phyloP scores from a whole-genome alignment of 2,797 vertebrate species.

The Acanthopagrus latus region DNA sequence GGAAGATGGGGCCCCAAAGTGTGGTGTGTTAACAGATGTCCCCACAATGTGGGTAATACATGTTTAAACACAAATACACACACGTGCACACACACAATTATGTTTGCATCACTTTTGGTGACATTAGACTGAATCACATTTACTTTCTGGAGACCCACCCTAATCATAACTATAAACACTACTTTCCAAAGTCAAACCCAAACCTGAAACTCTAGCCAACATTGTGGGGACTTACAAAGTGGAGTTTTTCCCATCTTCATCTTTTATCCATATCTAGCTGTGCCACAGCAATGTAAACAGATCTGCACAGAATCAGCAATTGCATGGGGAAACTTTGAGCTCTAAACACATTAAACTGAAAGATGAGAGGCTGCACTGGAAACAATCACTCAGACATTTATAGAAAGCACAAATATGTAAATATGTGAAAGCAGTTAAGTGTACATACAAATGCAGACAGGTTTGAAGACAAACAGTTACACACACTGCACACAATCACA shows the following conservation, averaged over 20 bases:
- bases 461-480: conserved; percentile 11
- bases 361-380: conserved; percentile 11
- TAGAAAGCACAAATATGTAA: conserved; percentile 28
- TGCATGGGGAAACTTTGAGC: conserved; percentile 24
- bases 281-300: conserved; percentile 1
- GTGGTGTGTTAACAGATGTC: too few relatives aligned
- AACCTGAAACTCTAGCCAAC: too few relatives aligned
- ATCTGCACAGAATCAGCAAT: conserved; percentile 20
- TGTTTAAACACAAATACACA: background rate
- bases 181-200: too few relatives aligned
- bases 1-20: too few relatives aligned
- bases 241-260: background rate
- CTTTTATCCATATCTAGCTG: conserved; percentile 15
- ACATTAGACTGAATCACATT: too few relatives aligned
- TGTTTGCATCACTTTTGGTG: too few relatives aligned
- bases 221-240: too few relatives aligned
- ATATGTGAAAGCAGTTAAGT: background rate
- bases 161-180: too few relatives aligned
- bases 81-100: background rate
- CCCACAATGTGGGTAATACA: too few relatives aligned
- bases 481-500: conserved; percentile 16
- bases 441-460: background rate
- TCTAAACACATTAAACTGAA: conserved; percentile 24
- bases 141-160: too few relatives aligned
- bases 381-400: conserved; percentile 28